phyloP scores from a whole-genome alignment of 2,113 vertebrate genomes.

The Sus scrofa region T2T-Sscrofa CM000819.6:97528501-97529000 shows the following conservation, averaged over 20 bases:
- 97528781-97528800: not conserved
- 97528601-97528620: not conserved
- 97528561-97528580: not conserved
- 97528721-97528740: not conserved
- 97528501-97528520: not conserved
- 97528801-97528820: not conserved
- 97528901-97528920: not conserved
- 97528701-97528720: not conserved
- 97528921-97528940: not conserved
- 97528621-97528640: not conserved
- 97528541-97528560: not conserved
- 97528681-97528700: not conserved
- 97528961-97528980: not conserved
- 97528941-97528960: not conserved
- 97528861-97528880: too few species aligned
- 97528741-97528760: not conserved
- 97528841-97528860: not conserved
- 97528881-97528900: not conserved
- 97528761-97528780: not conserved
- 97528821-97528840: not conserved
- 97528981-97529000: not conserved
- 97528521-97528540: not conserved
- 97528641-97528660: not conserved
- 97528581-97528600: not conserved
- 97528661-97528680: not conserved